Conservation (phyloP, 1,140 invertebrate genomes). For the Amyelois transitella region DNA sequence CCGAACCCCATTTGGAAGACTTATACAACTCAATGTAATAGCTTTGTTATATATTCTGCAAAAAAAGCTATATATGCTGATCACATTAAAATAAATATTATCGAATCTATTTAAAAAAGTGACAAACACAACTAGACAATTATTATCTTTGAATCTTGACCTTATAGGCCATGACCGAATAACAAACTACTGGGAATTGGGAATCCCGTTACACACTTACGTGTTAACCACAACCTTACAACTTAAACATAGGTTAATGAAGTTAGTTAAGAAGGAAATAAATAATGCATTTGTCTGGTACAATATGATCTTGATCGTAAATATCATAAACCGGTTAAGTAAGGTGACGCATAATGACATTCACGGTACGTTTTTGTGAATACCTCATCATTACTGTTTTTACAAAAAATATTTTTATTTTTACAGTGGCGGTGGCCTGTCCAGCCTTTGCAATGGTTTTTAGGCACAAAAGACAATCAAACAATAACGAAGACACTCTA, state of each 20-base stretch:
- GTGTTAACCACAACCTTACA: not conserved
- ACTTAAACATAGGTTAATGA: no score
- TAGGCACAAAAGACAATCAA: not conserved
- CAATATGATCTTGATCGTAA: not conserved
- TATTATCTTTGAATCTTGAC: not conserved
- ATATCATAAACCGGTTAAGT: not conserved
- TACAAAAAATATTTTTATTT: not conserved
- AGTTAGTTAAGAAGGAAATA: not conserved
- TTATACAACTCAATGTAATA: no score
- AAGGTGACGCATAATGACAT: not conserved
- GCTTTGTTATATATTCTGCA: no score
- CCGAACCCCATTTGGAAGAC: no score
- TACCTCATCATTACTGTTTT: not conserved
- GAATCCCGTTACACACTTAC: not conserved
- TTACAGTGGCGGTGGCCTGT: not conserved
- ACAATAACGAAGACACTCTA: conserved; percentile 14
- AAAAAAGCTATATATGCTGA: no score
- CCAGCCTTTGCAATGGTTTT: not conserved
- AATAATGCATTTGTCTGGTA: not conserved
- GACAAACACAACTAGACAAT: no score
- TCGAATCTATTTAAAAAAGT: no score
- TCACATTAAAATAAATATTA: no score
- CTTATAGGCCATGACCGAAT: not conserved
- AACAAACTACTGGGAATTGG: not conserved
- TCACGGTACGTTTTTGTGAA: conserved; percentile 1